These are phyloP conservation scores for Drosophila nigromelanica DNA, from an alignment of 1,140 invertebrate genomes.

Conservation along the genomic window DNA sequence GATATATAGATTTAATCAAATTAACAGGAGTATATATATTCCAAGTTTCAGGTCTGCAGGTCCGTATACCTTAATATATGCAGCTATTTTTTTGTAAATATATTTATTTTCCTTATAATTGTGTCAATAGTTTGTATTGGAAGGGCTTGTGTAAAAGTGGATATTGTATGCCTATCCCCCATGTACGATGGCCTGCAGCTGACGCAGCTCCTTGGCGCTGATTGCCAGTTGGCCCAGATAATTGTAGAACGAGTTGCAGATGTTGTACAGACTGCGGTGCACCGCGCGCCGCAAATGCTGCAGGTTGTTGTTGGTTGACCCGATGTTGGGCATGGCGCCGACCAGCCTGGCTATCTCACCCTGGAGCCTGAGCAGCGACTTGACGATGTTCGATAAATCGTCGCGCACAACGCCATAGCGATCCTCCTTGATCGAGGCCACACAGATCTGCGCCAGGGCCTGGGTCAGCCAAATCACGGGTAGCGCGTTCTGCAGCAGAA, in stretches of 20 bases:
- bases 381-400: constrained; percentile 89
- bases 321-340: constrained; percentile 86
- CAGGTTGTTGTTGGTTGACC: constrained; percentile 86
- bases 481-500: constrained; percentile 87
- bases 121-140: too few species aligned
- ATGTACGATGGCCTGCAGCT: constrained; percentile 85
- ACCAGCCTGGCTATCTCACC: constrained; percentile 88
- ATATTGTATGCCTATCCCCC: constrained; percentile 70
- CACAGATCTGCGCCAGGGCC: constrained; percentile 88
- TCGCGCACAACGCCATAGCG: constrained; percentile 91
- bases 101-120: too few species aligned
- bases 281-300: constrained; percentile 86
- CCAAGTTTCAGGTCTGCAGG: too few species aligned
- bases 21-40: too few species aligned
- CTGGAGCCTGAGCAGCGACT: constrained; percentile 87
- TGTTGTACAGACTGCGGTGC: constrained; percentile 90
- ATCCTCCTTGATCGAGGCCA: constrained; percentile 89
- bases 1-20: too few species aligned
- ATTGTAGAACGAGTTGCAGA: constrained; percentile 87
- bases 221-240: constrained; percentile 88
- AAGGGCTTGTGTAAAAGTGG: neutral
- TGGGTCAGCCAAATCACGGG: constrained; percentile 89
- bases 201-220: constrained; percentile 84
- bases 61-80: too few species aligned
- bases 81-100: too few species aligned